phyloP scores from a whole-genome alignment of 2,797 vertebrate genomes.

The Telmatherina bonti region DNA sequence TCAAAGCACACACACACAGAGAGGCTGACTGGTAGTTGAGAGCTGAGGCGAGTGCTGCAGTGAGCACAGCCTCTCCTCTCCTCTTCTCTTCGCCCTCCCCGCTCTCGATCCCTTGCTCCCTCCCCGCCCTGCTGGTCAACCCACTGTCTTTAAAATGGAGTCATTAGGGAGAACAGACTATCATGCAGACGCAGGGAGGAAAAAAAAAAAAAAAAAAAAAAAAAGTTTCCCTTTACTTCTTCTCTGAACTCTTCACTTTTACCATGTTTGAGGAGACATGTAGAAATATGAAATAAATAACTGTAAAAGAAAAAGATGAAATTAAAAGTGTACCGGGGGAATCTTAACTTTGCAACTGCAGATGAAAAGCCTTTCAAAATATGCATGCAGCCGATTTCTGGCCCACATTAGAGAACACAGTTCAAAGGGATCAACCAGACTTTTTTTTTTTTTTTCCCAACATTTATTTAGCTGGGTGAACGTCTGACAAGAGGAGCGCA shows the following conservation, averaged over 20 bases:
- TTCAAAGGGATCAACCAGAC: conserved; percentile 79
- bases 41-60: conserved; percentile 72
- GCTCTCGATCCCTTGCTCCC: conserved; percentile 47
- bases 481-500: conserved; percentile 43
- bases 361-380: conserved; percentile 81
- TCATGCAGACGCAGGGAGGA: conserved; percentile 55
- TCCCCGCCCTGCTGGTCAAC: conserved; percentile 71
- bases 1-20: conserved; percentile 79
- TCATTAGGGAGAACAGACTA: conserved; percentile 78
- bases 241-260: conserved; percentile 68
- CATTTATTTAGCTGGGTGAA: conserved; percentile 57
- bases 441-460: conserved; percentile 2
- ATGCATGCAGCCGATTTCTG: conserved; percentile 82
- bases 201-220: conserved; percentile 61
- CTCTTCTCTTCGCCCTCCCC: conserved; percentile 59
- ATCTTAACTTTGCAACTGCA: conserved; percentile 81
- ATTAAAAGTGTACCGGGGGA: conserved; percentile 80
- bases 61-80: conserved; percentile 64
- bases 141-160: conserved; percentile 80
- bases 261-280: conserved; percentile 72
- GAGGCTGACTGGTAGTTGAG: conserved; percentile 68
- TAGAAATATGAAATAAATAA: conserved; percentile 83
- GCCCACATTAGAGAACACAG: conserved; percentile 81
- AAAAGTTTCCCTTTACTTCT: conserved; percentile 62
- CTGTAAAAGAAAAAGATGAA: conserved; percentile 76